These are phyloP conservation scores for Leptodactylus fuscus DNA, from an alignment of 2,113 vertebrate species.

Conservation along the genomic window DNA sequence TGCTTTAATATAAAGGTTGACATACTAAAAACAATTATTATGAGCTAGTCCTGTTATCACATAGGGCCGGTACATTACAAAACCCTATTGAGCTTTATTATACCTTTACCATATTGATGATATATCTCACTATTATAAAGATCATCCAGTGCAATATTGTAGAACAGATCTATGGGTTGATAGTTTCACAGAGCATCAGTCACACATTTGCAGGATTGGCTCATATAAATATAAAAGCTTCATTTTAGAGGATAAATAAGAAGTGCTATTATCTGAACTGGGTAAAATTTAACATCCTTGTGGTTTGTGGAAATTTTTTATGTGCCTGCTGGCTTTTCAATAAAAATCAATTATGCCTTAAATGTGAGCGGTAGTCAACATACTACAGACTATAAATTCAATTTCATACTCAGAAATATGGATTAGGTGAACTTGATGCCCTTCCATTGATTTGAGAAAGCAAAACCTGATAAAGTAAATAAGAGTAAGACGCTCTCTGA, in stretches of 20 bases:
- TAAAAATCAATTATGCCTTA: slow-evolving; percentile 96
- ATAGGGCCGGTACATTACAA: neutral
- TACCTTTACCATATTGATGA: neutral
- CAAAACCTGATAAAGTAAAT: slow-evolving; percentile 88
- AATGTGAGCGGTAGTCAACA: slow-evolving; percentile 84
- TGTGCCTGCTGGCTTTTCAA: slow-evolving; percentile 91
- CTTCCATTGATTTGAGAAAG: slow-evolving; percentile 87
- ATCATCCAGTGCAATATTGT: slow-evolving; percentile 25
- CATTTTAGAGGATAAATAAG: slow-evolving; percentile 84
- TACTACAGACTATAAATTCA: slow-evolving; percentile 88
- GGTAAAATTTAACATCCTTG: slow-evolving; percentile 88
- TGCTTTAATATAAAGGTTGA: too few species aligned
- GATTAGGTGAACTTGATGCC: slow-evolving; percentile 88
- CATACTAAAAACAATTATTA: too few species aligned
- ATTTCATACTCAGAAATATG: slow-evolving; percentile 91
- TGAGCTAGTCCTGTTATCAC: too few species aligned
- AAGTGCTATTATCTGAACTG: slow-evolving; percentile 80
- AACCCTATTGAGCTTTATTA: neutral
- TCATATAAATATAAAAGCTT: slow-evolving; percentile 83
- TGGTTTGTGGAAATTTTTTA: slow-evolving; percentile 86
- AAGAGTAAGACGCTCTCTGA: slow-evolving; percentile 84
- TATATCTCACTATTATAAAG: neutral
- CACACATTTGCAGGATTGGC: slow-evolving; percentile 75
- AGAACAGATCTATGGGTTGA: slow-evolving; percentile 70
- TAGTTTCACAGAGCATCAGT: slow-evolving; percentile 76